Conservation (phyloP, 2,113 vertebrate species). For the Nematolebias whitei region DNA sequence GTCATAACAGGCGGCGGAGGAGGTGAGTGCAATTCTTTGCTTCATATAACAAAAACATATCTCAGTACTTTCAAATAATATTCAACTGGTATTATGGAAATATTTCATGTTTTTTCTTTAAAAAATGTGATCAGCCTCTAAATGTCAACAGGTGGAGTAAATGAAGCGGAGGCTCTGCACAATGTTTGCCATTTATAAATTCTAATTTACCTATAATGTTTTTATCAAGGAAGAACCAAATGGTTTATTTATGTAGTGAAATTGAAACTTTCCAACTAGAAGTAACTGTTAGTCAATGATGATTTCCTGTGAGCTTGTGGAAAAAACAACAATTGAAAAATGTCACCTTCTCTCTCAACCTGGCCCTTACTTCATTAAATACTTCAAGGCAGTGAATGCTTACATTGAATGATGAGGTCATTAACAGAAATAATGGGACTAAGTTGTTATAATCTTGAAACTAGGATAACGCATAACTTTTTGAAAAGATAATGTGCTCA, state of each 20-base stretch:
- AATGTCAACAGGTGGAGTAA: background rate
- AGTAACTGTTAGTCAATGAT: conserved; percentile 34
- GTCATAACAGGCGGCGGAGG: too few relatives aligned
- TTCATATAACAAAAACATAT: too few relatives aligned
- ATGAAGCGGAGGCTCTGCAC: conserved; percentile 16
- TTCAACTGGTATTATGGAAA: too few relatives aligned
- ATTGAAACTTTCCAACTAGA: conserved; percentile 35
- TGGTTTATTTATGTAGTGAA: conserved; percentile 24
- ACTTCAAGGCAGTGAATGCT: conserved; percentile 43
- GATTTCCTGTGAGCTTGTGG: conserved; percentile 38
- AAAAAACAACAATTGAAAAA: conserved; percentile 1
- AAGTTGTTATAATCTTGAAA: conserved; percentile 58
- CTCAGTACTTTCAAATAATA: too few relatives aligned
- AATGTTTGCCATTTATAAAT: conserved; percentile 13
- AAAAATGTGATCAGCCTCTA: too few relatives aligned
- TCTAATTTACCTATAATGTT: too few relatives aligned
- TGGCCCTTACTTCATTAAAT: conserved; percentile 38
- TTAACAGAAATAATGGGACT: conserved; percentile 70
- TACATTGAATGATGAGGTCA: conserved; percentile 67
- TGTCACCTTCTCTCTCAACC: background rate
- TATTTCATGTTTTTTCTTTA: too few relatives aligned
- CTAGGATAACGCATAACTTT: conserved; percentile 52
- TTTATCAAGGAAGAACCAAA: conserved; percentile 4
- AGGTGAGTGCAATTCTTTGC: too few relatives aligned
- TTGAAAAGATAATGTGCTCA: conserved; percentile 37